phyloP scores from a whole-genome alignment of 2,797 vertebrate species.

The Eidolon dupreanum region DNA sequence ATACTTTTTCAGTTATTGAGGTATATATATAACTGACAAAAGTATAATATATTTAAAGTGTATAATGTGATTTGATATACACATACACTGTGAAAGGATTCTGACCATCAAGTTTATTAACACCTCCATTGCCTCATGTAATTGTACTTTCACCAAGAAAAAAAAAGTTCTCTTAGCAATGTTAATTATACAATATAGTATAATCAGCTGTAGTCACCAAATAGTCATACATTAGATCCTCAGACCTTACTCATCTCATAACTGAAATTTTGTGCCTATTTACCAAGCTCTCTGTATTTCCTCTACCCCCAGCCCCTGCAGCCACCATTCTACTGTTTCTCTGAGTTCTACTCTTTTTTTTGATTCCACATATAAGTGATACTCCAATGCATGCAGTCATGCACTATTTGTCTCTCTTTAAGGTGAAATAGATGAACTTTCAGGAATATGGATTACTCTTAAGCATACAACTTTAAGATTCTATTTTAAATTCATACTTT shows the following conservation, averaged over 20 bases:
- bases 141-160: no score
- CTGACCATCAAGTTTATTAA: not conserved
- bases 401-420: not conserved
- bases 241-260: not conserved
- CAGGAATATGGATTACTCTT: not conserved
- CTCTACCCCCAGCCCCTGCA: not conserved
- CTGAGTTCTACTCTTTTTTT: not conserved
- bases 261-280: not conserved
- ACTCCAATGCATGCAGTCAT: not conserved
- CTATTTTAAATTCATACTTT: not conserved
- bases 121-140: not conserved
- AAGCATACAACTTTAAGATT: not conserved
- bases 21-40: not conserved
- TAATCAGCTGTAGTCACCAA: not conserved
- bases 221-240: not conserved
- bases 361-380: not conserved
- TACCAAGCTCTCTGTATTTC: not conserved
- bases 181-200: not conserved
- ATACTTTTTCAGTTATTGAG: not conserved
- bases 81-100: not conserved
- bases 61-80: not conserved
- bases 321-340: not conserved
- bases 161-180: not conserved
- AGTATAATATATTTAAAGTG: not conserved
- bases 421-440: slow-evolving; percentile 27